Evolutionary conservation across 2,113 vertebrate species (phyloP).

Genomic region (Aldabrachelys gigantea): DNA sequence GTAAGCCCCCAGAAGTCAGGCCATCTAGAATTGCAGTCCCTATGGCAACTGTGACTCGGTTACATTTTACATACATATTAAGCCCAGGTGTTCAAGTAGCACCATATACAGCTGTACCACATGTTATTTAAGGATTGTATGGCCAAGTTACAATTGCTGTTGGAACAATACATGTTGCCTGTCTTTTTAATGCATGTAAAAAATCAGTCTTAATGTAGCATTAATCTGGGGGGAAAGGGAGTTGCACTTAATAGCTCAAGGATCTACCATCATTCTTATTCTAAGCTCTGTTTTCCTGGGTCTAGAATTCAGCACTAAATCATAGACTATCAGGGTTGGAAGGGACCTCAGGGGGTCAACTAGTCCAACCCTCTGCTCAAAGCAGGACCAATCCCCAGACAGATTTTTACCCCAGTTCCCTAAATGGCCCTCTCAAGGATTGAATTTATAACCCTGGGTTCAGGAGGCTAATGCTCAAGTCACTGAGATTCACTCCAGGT

Average conservation of each 20-base stretch:
- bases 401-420: too few species aligned
- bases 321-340: too few species aligned
- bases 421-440: too few species aligned
- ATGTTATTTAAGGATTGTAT: accelerated
- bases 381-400: too few species aligned
- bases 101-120: neutral
- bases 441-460: too few species aligned
- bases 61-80: neutral
- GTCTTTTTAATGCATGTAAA: neutral
- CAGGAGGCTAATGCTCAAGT: too few species aligned
- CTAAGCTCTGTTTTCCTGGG: neutral
- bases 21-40: neutral
- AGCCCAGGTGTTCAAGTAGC: accelerated
- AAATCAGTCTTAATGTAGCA: neutral
- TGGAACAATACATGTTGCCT: neutral
- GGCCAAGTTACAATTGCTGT: neutral
- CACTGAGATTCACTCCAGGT: neutral
- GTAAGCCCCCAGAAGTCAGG: neutral
- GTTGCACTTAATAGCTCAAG: neutral
- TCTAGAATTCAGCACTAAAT: neutral
- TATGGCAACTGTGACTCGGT: neutral
- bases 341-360: too few species aligned
- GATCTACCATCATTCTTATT: neutral
- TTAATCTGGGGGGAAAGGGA: neutral
- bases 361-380: too few species aligned